Evolutionary conservation across 53 echinoderm and acorn worm genomes (phyloP).

Genomic region (Crossaster papposus): DNA sequence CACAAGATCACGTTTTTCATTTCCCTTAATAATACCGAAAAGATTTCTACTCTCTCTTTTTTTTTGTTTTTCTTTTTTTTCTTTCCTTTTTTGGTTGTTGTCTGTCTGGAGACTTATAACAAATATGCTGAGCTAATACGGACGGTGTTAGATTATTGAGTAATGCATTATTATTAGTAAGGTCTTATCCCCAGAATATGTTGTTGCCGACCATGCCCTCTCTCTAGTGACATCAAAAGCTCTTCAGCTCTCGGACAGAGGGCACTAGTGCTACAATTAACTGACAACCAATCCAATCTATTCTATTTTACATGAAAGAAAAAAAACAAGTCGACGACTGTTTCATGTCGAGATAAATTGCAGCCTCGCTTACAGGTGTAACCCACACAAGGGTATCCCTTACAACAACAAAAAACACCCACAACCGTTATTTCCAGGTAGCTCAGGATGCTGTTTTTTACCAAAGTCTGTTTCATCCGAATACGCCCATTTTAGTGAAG

Average conservation of each 20-base stretch:
- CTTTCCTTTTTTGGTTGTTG: too few species aligned
- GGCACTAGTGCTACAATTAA: neutral
- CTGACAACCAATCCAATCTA: neutral
- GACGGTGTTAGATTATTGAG: neutral
- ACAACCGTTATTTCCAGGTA: too few species aligned
- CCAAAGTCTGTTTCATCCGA: too few species aligned
- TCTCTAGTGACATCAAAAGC: neutral
- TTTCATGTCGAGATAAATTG: neutral
- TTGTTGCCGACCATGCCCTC: neutral
- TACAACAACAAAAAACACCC: too few species aligned
- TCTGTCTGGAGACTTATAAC: neutral
- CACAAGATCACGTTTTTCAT: neutral
- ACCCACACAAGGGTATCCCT: too few species aligned
- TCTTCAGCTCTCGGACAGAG: neutral
- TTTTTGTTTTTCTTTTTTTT: too few species aligned
- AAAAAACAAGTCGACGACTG: neutral
- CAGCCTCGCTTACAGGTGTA: neutral
- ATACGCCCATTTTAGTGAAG: too few species aligned
- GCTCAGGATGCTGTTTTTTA: too few species aligned
- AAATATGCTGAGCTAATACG: neutral
- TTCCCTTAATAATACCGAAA: neutral
- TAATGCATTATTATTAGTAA: neutral
- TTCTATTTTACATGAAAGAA: neutral
- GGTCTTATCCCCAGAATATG: neutral
- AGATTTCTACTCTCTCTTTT: neutral